Evolutionary conservation across 2,797 vertebrate genomes (phyloP).

Genomic region (Leptatherina wallacei): DNA sequence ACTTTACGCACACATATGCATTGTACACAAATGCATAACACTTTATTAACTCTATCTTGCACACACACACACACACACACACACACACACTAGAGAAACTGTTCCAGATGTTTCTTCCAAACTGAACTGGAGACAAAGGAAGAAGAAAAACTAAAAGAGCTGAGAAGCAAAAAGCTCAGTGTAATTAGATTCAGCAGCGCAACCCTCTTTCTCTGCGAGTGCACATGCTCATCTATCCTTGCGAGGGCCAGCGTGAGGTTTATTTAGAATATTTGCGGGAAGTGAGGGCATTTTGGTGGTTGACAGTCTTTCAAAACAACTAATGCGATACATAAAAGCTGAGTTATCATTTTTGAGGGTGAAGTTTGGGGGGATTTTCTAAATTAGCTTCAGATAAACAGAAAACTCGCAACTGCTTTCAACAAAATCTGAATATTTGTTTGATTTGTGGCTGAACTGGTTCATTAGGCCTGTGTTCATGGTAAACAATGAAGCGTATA

Average conservation of each 20-base stretch:
- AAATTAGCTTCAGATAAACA: not conserved
- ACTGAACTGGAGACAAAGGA: conserved; percentile 73
- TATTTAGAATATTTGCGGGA: conserved; percentile 2
- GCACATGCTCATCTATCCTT: conserved; percentile 8
- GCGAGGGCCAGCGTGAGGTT: conserved; percentile 4
- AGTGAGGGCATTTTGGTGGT: not conserved
- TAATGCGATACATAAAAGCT: not conserved
- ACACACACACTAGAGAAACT: conserved; percentile 72
- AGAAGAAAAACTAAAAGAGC: conserved; percentile 56
- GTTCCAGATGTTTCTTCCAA: conserved; percentile 68
- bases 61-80: conserved; percentile 52
- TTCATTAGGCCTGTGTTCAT: too few relatives aligned
- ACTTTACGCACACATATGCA: conserved; percentile 21
- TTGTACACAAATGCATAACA: conserved; percentile 54
- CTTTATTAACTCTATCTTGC: conserved; percentile 37
- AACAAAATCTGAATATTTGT: not conserved
- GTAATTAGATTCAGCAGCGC: conserved; percentile 67
- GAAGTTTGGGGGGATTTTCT: not conserved
- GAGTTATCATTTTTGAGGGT: not conserved
- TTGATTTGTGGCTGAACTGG: not conserved
- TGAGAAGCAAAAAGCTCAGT: conserved; percentile 74
- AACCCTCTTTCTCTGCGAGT: not conserved
- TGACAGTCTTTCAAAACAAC: not conserved
- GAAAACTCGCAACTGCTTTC: too few relatives aligned
- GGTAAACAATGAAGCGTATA: too few relatives aligned